Percentiles rank a stretch among this genome's conserved stretches.
Conservation (phyloP, 2,797 vertebrate genomes). For the Decapterus maruadsi region DNA sequence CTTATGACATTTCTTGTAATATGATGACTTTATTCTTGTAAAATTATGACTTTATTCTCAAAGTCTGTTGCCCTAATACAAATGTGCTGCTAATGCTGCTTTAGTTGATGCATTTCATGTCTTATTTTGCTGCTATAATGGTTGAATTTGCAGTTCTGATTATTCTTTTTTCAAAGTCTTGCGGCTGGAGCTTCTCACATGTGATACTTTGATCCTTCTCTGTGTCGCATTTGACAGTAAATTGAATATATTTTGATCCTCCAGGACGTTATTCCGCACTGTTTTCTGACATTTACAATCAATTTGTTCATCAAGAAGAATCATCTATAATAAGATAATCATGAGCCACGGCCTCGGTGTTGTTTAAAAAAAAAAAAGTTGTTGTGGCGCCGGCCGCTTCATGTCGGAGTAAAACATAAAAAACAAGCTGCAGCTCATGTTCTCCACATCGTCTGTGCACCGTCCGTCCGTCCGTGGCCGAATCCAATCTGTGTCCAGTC, state of each 20-base stretch:
- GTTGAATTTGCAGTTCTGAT: not conserved
- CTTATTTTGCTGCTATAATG: not conserved
- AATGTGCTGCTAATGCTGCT: not conserved
- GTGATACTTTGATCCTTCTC: not conserved
- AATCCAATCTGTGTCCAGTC: slow-evolving; percentile 18
- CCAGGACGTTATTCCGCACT: not conserved
- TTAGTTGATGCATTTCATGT: not conserved
- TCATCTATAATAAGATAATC: not conserved
- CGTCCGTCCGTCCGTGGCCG: not conserved
- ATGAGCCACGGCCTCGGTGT: too few relatives aligned
- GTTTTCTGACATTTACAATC: not conserved
- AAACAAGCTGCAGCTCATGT: not conserved
- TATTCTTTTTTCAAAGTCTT: not conserved
- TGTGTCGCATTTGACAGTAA: not conserved
- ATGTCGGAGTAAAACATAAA: not conserved
- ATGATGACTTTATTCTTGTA: too few relatives aligned
- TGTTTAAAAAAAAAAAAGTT: not conserved
- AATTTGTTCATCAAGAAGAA: not conserved
- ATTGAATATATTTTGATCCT: not conserved
- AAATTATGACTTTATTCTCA: too few relatives aligned
- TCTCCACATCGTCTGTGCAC: slow-evolving; percentile 1
- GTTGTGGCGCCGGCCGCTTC: not conserved
- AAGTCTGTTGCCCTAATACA: too few relatives aligned
- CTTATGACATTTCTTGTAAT: too few relatives aligned
- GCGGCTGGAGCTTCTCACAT: not conserved